Conservation (phyloP, 37 sponge, comb jelly and placozoan species). For the Ephydatia muelleri region DNA sequence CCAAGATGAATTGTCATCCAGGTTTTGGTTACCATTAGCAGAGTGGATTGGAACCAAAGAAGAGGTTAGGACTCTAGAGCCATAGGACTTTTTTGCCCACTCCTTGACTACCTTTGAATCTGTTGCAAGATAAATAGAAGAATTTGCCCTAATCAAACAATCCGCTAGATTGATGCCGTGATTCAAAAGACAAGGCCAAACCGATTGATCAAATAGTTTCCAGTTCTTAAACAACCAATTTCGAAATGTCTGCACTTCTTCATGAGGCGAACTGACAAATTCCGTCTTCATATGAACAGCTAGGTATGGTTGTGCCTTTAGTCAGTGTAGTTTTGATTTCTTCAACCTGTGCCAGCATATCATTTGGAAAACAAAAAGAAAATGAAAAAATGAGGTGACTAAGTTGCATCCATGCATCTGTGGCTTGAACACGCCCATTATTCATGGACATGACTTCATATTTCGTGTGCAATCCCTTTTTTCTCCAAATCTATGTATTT, state of each 20-base stretch:
- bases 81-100: no score
- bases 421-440: no score
- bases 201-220: background rate
- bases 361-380: slow-evolving; percentile 17
- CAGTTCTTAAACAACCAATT: no score
- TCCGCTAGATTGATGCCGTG: slow-evolving; percentile 15
- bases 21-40: background rate
- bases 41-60: background rate
- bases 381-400: slow-evolving; percentile 24
- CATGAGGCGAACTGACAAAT: slow-evolving; percentile 5
- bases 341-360: background rate
- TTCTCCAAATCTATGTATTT: no score
- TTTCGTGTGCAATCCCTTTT: no score
- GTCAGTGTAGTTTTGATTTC: slow-evolving; percentile 5
- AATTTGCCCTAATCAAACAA: background rate
- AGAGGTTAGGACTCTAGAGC: no score
- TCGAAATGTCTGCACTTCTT: background rate
- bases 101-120: slow-evolving; percentile 29
- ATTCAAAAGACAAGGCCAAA: background rate
- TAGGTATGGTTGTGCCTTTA: background rate
- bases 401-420: no score
- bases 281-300: slow-evolving; percentile 42
- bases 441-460: no score
- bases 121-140: slow-evolving; percentile 22
- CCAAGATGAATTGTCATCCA: background rate